phyloP scores from a whole-genome alignment of 1,140 invertebrate genomes.

The Cataglyphis hispanica region DNA sequence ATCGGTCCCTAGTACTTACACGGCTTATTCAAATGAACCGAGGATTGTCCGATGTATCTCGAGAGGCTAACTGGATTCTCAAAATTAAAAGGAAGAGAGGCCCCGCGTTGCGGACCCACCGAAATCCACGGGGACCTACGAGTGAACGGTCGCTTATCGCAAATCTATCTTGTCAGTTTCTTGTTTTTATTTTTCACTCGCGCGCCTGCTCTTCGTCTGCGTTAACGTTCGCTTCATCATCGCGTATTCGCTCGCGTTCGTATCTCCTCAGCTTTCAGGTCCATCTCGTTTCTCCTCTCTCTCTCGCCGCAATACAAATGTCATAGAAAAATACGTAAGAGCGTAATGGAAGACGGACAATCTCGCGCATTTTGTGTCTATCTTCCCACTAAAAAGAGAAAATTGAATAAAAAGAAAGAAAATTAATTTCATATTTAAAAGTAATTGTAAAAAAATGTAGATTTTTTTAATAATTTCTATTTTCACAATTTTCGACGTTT shows the following conservation, averaged over 20 bases:
- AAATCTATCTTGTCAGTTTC: conserved; percentile 9
- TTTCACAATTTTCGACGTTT: background rate
- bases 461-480: background rate
- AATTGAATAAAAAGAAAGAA: background rate
- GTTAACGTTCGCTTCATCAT: conserved; percentile 62
- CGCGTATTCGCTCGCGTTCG: conserved; percentile 4
- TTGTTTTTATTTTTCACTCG: conserved; percentile 59
- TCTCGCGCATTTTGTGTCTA: background rate
- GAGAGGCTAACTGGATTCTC: conserved; percentile 83
- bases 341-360: background rate
- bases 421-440: background rate
- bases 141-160: conserved; percentile 39
- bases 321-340: background rate
- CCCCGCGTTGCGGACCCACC: conserved; percentile 1
- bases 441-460: background rate
- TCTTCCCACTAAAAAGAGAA: background rate
- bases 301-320: background rate
- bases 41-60: conserved; percentile 82
- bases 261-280: conserved; percentile 27
- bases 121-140: conserved; percentile 52
- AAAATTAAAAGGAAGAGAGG: conserved; percentile 83
- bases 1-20: conserved; percentile 80
- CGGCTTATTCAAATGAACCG: conserved; percentile 85
- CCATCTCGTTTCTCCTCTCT: background rate
- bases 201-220: conserved; percentile 41